Percentiles rank a stretch among this genome's conserved stretches.
These are phyloP conservation scores for Saccostrea cuccullata DNA, from an alignment of 1,140 invertebrate species.

Conservation along the genomic window DNA sequence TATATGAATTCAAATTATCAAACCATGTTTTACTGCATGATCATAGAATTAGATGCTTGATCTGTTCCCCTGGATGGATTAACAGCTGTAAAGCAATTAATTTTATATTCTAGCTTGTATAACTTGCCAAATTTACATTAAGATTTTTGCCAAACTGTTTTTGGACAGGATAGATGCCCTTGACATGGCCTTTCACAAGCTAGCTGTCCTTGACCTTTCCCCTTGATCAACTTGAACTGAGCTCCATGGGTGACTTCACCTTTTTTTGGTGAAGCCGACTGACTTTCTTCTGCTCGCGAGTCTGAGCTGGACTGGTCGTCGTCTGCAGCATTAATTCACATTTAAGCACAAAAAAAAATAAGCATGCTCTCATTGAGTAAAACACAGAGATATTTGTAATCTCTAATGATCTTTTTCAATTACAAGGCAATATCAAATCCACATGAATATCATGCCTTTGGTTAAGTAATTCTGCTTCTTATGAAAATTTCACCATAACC, in stretches of 20 bases:
- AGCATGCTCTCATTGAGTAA: background rate
- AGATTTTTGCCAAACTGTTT: background rate
- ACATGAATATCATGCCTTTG: background rate
- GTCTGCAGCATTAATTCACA: constrained; percentile 28
- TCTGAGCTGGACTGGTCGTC: constrained; percentile 49
- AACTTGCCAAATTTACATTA: background rate
- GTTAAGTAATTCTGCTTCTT: too few species aligned
- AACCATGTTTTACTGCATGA: background rate
- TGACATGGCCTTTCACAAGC: background rate
- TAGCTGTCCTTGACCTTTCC: background rate
- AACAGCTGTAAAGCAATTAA: too few species aligned
- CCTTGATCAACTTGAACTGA: background rate
- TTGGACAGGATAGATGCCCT: background rate
- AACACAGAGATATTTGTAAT: background rate
- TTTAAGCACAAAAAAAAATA: constrained; percentile 24
- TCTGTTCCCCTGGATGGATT: too few species aligned
- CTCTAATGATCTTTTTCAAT: too few species aligned
- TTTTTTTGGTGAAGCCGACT: constrained; percentile 33
- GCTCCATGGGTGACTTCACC: constrained; percentile 6
- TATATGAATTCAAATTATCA: background rate
- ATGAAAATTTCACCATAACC: too few species aligned
- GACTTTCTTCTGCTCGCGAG: constrained; percentile 49
- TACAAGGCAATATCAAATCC: background rate
- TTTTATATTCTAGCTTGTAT: background rate
- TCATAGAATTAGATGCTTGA: too few species aligned